Conservation (phyloP, 1,140 invertebrate species). For the Phthorimaea operculella region DNA sequence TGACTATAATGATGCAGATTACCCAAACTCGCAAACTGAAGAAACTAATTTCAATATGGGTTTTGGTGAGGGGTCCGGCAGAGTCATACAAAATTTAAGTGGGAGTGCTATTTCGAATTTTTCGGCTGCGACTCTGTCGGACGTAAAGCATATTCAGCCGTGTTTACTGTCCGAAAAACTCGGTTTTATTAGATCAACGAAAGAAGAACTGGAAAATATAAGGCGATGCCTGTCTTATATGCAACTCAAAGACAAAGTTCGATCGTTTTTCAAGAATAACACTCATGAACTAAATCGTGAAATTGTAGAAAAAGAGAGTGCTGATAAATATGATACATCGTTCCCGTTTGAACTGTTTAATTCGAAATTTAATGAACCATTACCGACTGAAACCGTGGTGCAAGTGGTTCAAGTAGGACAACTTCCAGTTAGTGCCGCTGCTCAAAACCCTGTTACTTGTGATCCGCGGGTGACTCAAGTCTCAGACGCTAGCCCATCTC, state of each 20-base stretch:
- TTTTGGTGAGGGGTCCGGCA: slow-evolving; percentile 69
- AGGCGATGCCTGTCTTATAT: slow-evolving; percentile 35
- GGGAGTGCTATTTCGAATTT: slow-evolving; percentile 48
- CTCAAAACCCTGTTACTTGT: slow-evolving; percentile 60
- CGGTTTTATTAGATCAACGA: slow-evolving; percentile 12
- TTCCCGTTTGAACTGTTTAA: slow-evolving; percentile 37
- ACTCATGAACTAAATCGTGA: slow-evolving; percentile 32
- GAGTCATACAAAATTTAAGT: slow-evolving; percentile 61
- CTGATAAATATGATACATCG: slow-evolving; percentile 5
- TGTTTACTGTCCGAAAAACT: slow-evolving; percentile 45
- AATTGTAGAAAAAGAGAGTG: slow-evolving; percentile 23
- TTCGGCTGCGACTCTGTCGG: slow-evolving; percentile 69
- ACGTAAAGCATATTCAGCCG: slow-evolving; percentile 66
- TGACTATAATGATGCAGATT: slow-evolving; percentile 24
- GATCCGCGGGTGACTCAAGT: slow-evolving; percentile 60
- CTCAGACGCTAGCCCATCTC: slow-evolving; percentile 50
- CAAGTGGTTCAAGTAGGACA: slow-evolving; percentile 64
- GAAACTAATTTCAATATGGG: slow-evolving; percentile 63
- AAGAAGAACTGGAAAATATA: slow-evolving; percentile 33
- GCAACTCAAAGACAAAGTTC: slow-evolving; percentile 42
- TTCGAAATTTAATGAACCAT: slow-evolving; percentile 45
- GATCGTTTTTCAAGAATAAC: slow-evolving; percentile 44
- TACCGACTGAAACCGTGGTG: slow-evolving; percentile 32
- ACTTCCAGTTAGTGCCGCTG: slow-evolving; percentile 56
- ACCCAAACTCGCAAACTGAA: slow-evolving; percentile 16